Percentiles rank a stretch among this genome's conserved stretches.
These are phyloP conservation scores for Microctenopoma stevenorrisi DNA, from an alignment of 2,797 vertebrate genomes.

Conservation along the genomic window DNA sequence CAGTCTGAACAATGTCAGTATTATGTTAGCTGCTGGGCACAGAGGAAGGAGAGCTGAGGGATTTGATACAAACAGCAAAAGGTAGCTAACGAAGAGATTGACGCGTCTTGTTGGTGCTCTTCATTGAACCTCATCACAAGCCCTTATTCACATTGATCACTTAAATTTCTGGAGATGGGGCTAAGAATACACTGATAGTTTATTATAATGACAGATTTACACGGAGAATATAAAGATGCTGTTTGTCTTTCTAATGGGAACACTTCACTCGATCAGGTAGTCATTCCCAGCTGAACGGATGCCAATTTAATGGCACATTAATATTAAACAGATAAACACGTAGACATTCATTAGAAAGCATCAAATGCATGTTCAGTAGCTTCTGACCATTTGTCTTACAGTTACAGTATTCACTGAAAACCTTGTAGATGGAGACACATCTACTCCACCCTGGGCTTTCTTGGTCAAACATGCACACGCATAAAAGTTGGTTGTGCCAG, in stretches of 20 bases:
- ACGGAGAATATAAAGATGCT: constrained; percentile 75
- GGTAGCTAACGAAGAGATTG: constrained; percentile 76
- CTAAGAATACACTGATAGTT: constrained; percentile 68
- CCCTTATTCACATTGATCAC: constrained; percentile 78
- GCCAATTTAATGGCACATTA: constrained; percentile 67
- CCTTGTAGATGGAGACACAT: constrained; percentile 28
- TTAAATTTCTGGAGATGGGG: constrained; percentile 80
- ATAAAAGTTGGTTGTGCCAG: constrained; percentile 39
- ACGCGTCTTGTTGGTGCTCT: constrained; percentile 67
- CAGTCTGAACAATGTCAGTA: constrained; percentile 78
- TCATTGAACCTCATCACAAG: constrained; percentile 76
- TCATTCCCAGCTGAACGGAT: constrained; percentile 64
- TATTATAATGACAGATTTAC: constrained; percentile 72
- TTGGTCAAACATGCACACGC: constrained; percentile 11
- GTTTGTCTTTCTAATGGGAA: constrained; percentile 82
- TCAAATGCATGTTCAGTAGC: constrained; percentile 35
- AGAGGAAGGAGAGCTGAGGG: constrained; percentile 66
- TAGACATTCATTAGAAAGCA: constrained; percentile 54
- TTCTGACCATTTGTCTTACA: constrained; percentile 44
- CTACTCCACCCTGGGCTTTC: constrained; percentile 36
- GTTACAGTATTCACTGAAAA: constrained; percentile 22
- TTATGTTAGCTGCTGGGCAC: constrained; percentile 75
- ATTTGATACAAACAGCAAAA: constrained; percentile 77
- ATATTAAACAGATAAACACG: constrained; percentile 43
- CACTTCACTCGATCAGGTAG: constrained; percentile 53